Percentiles rank a stretch among this genome's conserved stretches.
Evolutionary conservation across 2,113 vertebrate genomes (phyloP).

Genomic region (Centrocercus urophasianus): DNA sequence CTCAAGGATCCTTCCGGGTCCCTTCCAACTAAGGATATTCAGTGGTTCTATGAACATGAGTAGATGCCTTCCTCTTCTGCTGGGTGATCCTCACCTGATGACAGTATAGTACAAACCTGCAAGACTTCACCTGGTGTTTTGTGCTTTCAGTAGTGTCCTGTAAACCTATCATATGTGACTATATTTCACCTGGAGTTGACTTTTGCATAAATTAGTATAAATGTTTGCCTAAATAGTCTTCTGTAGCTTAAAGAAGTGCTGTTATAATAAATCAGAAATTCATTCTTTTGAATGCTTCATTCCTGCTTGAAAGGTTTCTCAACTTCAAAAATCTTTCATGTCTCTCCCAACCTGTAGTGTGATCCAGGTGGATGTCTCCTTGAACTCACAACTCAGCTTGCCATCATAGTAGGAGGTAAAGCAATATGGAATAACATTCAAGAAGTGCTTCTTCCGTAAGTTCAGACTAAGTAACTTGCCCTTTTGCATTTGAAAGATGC

Average conservation of each 20-base stretch:
- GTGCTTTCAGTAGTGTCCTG: background rate
- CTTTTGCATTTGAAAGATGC: background rate
- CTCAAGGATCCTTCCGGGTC: background rate
- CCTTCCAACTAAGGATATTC: background rate
- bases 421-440: conserved; percentile 97
- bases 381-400: conserved; percentile 92
- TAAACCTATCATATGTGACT: background rate
- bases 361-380: conserved; percentile 93
- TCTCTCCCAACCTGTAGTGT: conserved; percentile 80
- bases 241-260: background rate
- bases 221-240: background rate
- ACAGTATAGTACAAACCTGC: background rate
- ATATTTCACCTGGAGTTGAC: background rate
- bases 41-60: background rate
- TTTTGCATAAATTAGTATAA: background rate
- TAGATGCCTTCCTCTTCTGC: background rate
- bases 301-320: background rate
- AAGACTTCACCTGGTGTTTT: background rate
- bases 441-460: conserved; percentile 94
- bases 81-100: background rate
- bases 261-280: background rate
- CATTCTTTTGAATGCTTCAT: background rate
- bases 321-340: background rate
- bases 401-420: conserved; percentile 94
- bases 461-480: background rate